Percentiles rank a stretch among this genome's conserved stretches.
Evolutionary conservation across 92 coral and sea anemone genomes (phyloP).

Genomic region (Desmophyllum pertusum): DNA sequence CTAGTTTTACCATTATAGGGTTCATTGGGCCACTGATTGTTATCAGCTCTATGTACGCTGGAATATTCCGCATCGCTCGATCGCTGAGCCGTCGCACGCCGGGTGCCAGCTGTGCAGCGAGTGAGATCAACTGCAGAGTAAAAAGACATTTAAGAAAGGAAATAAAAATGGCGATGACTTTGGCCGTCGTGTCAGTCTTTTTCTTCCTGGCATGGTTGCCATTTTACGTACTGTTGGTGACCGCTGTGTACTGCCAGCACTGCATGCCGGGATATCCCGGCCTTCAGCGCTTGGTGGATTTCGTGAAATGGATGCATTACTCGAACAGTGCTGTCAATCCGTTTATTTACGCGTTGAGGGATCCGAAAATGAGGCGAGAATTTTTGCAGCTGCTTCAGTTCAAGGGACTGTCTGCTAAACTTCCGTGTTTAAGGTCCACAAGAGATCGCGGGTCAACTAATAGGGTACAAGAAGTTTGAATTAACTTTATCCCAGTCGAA

Average conservation of each 20-base stretch:
- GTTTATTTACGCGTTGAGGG: constrained; percentile 79
- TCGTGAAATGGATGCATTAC: constrained; percentile 94
- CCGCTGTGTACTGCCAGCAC: constrained; percentile 50
- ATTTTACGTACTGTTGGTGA: constrained; percentile 60
- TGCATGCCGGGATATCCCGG: constrained; percentile 56
- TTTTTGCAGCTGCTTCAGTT: constrained; percentile 41
- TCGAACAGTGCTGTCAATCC: constrained; percentile 91
- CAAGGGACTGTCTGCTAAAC: constrained; percentile 1
- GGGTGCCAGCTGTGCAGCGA: not conserved
- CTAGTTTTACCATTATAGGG: constrained; percentile 48
- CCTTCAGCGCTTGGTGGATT: constrained; percentile 51
- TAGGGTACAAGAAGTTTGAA: not conserved
- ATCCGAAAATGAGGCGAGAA: constrained; percentile 67
- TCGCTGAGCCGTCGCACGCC: constrained; percentile 53
- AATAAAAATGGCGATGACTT: constrained; percentile 61
- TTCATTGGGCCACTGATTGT: constrained; percentile 56
- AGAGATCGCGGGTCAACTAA: not conserved
- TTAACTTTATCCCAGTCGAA: too few relatives aligned
- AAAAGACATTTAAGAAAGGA: constrained; percentile 53
- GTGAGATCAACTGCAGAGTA: not conserved
- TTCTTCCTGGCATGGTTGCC: constrained; percentile 80
- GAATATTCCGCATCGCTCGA: constrained; percentile 61
- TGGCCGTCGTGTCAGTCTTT: constrained; percentile 60
- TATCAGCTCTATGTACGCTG: constrained; percentile 56
- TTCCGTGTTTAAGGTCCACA: not conserved